Evolutionary conservation across 2,797 vertebrate species (phyloP).

Genomic region (Valencia hispanica): DNA sequence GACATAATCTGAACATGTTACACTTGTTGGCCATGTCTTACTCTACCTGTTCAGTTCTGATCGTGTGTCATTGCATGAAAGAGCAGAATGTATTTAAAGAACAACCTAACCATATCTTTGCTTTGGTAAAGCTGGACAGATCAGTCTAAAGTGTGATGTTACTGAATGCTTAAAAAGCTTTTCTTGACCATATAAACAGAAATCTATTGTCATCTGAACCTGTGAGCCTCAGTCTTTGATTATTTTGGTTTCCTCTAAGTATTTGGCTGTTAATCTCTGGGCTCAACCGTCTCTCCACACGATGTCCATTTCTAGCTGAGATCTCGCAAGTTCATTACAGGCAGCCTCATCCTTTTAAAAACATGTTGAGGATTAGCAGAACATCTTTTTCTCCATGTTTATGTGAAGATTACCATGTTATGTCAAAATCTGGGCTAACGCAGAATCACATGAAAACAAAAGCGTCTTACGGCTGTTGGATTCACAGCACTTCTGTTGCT

Average conservation of each 20-base stretch:
- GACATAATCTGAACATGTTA: background rate
- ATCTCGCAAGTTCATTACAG: constrained; percentile 61
- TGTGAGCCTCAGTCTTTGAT: background rate
- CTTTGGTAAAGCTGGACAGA: background rate
- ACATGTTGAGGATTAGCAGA: constrained; percentile 70
- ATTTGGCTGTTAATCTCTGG: constrained; percentile 52
- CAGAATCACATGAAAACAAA: constrained; percentile 48
- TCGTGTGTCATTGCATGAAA: background rate
- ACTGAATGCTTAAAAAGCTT: background rate
- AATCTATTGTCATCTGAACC: background rate
- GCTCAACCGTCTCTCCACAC: constrained; percentile 30
- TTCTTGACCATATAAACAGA: background rate
- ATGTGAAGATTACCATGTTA: constrained; percentile 52
- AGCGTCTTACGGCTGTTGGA: constrained; percentile 22
- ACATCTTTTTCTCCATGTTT: constrained; percentile 66
- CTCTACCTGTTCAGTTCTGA: background rate
- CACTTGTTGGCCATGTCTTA: background rate
- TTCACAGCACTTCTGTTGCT: background rate
- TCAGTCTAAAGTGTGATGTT: background rate
- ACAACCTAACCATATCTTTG: background rate
- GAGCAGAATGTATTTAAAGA: background rate
- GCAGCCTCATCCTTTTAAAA: constrained; percentile 70
- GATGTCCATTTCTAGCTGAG: constrained; percentile 74
- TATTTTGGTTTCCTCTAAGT: constrained; percentile 11
- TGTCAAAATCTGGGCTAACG: constrained; percentile 48